Conservation (phyloP, 2,888 invertebrate species). For the Drosophila eohydei region DNA sequence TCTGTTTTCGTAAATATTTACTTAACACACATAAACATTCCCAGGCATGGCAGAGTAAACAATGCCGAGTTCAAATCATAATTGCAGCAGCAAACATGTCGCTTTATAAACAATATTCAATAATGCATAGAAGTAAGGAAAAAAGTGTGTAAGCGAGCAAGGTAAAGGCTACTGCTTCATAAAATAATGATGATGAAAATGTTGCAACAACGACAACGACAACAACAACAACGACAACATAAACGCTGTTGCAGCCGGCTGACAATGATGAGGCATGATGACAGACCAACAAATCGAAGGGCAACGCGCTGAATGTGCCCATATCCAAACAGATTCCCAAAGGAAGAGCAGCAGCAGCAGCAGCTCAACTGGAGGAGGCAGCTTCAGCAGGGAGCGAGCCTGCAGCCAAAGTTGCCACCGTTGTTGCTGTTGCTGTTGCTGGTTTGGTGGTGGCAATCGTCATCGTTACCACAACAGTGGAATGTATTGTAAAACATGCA, state of each 20-base stretch:
- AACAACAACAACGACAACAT: slow-evolving; percentile 33
- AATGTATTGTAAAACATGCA: slow-evolving; percentile 74
- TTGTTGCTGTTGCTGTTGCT: slow-evolving; percentile 39
- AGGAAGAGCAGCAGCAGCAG: slow-evolving; percentile 6
- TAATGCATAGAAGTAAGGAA: slow-evolving; percentile 65
- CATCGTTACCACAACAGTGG: slow-evolving; percentile 80
- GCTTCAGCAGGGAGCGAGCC: slow-evolving; percentile 42
- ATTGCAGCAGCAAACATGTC: slow-evolving; percentile 60
- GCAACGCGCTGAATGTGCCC: slow-evolving; percentile 58
- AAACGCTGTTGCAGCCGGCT: slow-evolving; percentile 55
- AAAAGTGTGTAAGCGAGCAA: slow-evolving; percentile 23
- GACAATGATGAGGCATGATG: slow-evolving; percentile 82
- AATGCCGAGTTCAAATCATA: slow-evolving; percentile 50
- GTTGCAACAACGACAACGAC: slow-evolving; percentile 66
- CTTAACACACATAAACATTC: slow-evolving; percentile 59
- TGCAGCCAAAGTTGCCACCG: slow-evolving; percentile 75
- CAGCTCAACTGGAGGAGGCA: neutral
- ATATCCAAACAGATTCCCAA: slow-evolving; percentile 35
- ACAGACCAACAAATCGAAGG: slow-evolving; percentile 81
- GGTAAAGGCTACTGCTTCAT: slow-evolving; percentile 58
- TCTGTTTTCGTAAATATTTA: slow-evolving; percentile 51
- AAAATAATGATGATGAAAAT: slow-evolving; percentile 82
- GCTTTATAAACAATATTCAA: slow-evolving; percentile 80
- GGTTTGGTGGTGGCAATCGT: slow-evolving; percentile 71
- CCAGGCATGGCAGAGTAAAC: slow-evolving; percentile 59